Base-by-base conservation (phyloP, 2,888 invertebrate species). In the Tetragnatha montana region DNA sequence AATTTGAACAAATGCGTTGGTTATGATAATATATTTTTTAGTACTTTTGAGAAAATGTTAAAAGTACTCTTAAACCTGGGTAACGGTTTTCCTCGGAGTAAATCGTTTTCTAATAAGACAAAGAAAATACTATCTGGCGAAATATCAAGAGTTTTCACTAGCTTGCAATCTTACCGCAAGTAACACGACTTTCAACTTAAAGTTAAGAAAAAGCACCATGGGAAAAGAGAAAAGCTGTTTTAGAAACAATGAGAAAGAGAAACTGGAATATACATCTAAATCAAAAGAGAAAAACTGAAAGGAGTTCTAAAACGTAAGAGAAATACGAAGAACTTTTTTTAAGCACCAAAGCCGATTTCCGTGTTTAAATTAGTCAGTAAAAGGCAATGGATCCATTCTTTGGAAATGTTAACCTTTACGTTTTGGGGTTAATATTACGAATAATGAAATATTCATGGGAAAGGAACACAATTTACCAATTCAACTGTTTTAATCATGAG, bases 161-260 rank as follows among this genome's bases (percentile, higher is more conserved):
- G 35, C 86, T 80, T 86, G 86, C 80, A 86, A 86, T 87, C 82
- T 87, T 75, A 35, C 70, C 81, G n/a, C 76, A 87, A 82, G 87
- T 82, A 87, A 87, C 87, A 87, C 76, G 87, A 87, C 81, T 87
- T 87, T 87, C 82, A 68, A 82, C 87, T 87, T 87, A 87, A 87
- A 82, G 75, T 68, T 70, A 76, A 87, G 70, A 50, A 76, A 71
- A 87, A 74, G 22, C 10, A 60, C 1, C 14, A 60, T 17, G 60
- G 60, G 60, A 82, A 81, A 70, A 69, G 35, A 17, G 6, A 12
- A 35, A 80, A 80, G 69, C 6, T 74, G 10, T 12, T 22, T 4
- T 68, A 47, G 69, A 8, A 47, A 70, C 68, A 47, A 79, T 14
- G 35, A 17, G 71, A 81, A 49, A 19, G 19, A 21, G 19, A 21